A percentile compares a stretch with the other conserved stretches of the same genome.
phyloP scores from a whole-genome alignment of 2,888 invertebrate species.

The Microctonus hyperodae region DNA sequence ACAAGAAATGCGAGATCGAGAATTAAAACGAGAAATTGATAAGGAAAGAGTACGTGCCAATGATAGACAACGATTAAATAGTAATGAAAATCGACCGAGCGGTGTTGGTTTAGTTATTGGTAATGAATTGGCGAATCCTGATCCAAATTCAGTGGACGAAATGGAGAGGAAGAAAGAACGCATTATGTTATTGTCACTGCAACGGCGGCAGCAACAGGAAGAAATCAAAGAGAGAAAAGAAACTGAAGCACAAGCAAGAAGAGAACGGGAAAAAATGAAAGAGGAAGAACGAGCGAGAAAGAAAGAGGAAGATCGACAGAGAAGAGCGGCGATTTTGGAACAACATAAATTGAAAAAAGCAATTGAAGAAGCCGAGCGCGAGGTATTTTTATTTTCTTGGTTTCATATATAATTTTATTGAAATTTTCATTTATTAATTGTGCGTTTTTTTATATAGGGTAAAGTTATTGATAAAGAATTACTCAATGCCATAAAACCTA shows the following conservation, averaged over 20 bases:
- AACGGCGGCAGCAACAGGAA: conserved; percentile 90
- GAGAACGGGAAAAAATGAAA: conserved; percentile 79
- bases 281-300: conserved; percentile 76
- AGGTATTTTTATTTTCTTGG: conserved; percentile 65
- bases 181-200: conserved; percentile 87
- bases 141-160: conserved; percentile 83
- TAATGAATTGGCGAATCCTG: conserved; percentile 71
- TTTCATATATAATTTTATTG: neutral
- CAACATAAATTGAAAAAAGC: conserved; percentile 94
- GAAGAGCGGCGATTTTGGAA: conserved; percentile 87
- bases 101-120: conserved; percentile 72
- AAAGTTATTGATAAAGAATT: conserved; percentile 80
- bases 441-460: conserved; percentile 66
- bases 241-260: conserved; percentile 77
- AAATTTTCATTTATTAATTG: conserved; percentile 10
- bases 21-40: conserved; percentile 60
- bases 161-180: conserved; percentile 93
- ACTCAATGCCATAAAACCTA: conserved; percentile 69
- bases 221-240: conserved; percentile 86
- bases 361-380: conserved; percentile 88
- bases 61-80: conserved; percentile 51
- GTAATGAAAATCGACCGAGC: conserved; percentile 48
- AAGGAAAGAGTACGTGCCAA: conserved; percentile 56
- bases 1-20: conserved; percentile 54
- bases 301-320: conserved; percentile 86